A percentile compares a stretch with the other conserved stretches of the same genome.
Evolutionary conservation across 2,888 invertebrate genomes (phyloP).

Genomic region (Taphrorychus bicolor): DNA sequence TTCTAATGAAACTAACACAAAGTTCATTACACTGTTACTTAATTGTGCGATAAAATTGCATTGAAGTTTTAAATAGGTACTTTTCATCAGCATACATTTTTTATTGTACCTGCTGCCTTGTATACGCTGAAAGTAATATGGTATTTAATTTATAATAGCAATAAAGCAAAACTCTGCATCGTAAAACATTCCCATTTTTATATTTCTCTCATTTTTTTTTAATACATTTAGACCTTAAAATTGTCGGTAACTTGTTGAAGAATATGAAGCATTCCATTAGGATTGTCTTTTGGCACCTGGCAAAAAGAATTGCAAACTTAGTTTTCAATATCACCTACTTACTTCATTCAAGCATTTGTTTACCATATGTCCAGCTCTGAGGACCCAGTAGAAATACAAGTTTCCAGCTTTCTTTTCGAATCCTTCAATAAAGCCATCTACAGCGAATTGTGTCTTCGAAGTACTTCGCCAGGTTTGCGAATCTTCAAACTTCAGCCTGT

Average conservation of each 20-base stretch:
- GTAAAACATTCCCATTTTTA: too few relatives aligned
- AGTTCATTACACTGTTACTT: too few relatives aligned
- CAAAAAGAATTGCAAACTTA: neutral
- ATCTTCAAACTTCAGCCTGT: constrained; percentile 63
- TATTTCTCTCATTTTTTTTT: too few relatives aligned
- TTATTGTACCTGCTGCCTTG: too few relatives aligned
- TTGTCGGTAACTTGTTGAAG: constrained; percentile 29
- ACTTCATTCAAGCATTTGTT: constrained; percentile 39
- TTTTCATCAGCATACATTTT: too few relatives aligned
- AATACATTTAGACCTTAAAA: constrained; percentile 23
- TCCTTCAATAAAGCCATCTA: constrained; percentile 71
- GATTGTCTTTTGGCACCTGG: constrained; percentile 35
- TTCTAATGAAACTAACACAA: too few relatives aligned
- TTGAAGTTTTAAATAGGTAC: too few relatives aligned
- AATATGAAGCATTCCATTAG: constrained; percentile 32
- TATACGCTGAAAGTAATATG: too few relatives aligned
- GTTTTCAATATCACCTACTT: neutral
- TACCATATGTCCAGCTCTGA: constrained; percentile 83
- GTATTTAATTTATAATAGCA: too few relatives aligned
- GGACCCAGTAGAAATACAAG: constrained; percentile 79
- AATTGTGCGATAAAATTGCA: too few relatives aligned
- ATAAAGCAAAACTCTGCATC: too few relatives aligned
- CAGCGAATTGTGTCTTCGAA: constrained; percentile 65
- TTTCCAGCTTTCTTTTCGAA: constrained; percentile 74
- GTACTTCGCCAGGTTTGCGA: constrained; percentile 66